Evolutionary conservation across 2,113 vertebrate genomes (phyloP), one percentile per base, ranked within the genome.

Genomic region (Oncorhynchus tshawytscha): DNA sequence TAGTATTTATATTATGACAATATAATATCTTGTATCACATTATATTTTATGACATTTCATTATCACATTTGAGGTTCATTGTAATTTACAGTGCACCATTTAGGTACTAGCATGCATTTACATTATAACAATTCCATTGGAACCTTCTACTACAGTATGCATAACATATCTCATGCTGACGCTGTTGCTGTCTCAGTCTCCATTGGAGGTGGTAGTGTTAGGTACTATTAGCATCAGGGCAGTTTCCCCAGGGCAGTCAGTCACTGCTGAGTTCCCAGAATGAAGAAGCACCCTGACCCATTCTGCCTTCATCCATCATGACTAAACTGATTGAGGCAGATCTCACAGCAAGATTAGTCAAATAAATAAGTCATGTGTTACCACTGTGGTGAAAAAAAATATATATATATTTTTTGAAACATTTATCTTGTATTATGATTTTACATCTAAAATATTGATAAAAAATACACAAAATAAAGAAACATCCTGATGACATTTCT

Each of bases 241-340:
- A 62, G 59, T 62, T 11, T 62, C 18, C 68, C 51, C 29, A 48
- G 3, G n/a, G 39, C 45, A 66, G 6, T 77, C 22, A 24, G 9
- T 13, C 25, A 70, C 64, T 31, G 62, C 15, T 76, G 54, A 29
- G 34, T 74, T 79, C 70, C 66, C 11, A 73, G 15, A 18, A 67
- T 67, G 12, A 54, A 67, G 12, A 15, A 75, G 69, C 34, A 34
- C 71, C 31, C 60, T 80, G n/a, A 69, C 12, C 25, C 24, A 71
- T 82, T 82, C 51, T 15, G 27, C 16, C 31, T 25, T 72, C 39
- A 81, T 78, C 70, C 59, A 66, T 20, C 57, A 67, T n/a, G 62
- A 31, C 4, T 87, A 81, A 4, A 81, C 2, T 57, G 59, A 18
- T 68, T 78, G 66, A 67, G 15, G 3, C 11, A 51, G 70, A 20